Conservation (phyloP, 2,113 vertebrate genomes). For the Centrocercus urophasianus region DNA sequence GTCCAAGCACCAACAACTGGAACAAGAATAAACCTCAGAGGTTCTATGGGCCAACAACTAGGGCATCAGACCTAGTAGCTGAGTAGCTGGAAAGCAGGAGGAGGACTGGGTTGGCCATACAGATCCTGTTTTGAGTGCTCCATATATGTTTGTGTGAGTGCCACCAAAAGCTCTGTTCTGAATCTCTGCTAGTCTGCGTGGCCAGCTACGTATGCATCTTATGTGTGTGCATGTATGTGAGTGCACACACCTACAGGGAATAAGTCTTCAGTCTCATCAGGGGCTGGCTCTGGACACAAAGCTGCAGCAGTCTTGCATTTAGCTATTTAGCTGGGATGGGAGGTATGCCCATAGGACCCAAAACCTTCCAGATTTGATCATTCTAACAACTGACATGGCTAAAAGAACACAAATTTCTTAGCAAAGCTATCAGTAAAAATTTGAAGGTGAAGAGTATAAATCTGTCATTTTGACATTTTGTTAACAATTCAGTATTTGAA, state of each 20-base stretch:
- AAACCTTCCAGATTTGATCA: neutral
- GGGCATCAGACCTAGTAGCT: neutral
- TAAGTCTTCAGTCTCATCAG: rapidly evolving
- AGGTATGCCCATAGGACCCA: neutral
- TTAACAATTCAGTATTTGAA: neutral
- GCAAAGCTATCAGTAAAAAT: neutral
- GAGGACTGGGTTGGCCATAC: rapidly evolving
- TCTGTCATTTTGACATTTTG: neutral
- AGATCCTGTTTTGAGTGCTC: neutral
- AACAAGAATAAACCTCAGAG: rapidly evolving
- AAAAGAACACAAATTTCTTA: neutral
- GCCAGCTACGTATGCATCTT: neutral
- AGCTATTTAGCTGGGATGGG: neutral
- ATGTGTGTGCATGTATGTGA: rapidly evolving
- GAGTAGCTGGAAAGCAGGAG: neutral
- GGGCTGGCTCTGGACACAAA: neutral
- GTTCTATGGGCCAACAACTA: neutral
- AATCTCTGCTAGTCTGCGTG: neutral
- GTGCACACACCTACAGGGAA: neutral
- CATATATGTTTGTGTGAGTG: neutral
- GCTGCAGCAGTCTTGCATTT: neutral
- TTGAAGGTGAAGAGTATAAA: neutral
- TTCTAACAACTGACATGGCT: neutral
- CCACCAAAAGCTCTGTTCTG: neutral
- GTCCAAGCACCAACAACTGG: neutral